Conservation (phyloP, 2,113 vertebrate species). For the Ciconia maguari region DNA sequence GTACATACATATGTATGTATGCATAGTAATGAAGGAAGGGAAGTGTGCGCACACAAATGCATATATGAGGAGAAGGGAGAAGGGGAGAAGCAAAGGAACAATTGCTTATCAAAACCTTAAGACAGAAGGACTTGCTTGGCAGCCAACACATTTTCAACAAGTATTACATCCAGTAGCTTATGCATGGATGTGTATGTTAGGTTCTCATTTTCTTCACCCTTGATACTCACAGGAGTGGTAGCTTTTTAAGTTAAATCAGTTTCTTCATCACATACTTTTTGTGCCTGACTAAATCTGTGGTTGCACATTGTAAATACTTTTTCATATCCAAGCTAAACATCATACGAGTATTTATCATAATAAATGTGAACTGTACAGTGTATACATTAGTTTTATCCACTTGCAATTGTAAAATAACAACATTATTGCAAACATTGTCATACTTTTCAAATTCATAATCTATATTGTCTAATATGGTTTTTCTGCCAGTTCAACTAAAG, state of each 20-base stretch:
- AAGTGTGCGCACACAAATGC: neutral
- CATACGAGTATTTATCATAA: neutral
- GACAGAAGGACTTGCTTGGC: neutral
- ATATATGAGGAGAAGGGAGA: neutral
- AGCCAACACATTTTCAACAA: neutral
- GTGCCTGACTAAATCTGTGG: neutral
- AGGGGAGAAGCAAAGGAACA: neutral
- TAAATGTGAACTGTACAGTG: neutral
- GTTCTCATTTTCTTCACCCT: neutral
- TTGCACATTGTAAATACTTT: neutral
- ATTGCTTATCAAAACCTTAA: neutral
- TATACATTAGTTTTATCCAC: neutral
- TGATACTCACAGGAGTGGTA: neutral
- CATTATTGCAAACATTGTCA: neutral
- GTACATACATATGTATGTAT: fast-evolving
- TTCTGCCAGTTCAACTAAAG: neutral
- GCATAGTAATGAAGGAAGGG: neutral
- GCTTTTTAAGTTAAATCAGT: neutral
- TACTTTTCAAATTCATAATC: neutral
- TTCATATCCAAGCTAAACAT: neutral
- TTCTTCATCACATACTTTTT: neutral
- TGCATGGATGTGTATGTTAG: neutral
- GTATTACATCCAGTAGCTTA: neutral
- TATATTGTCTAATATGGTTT: neutral
- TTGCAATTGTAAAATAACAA: neutral